Evolutionary conservation across 2,113 vertebrate species (phyloP).

Genomic region (Nycticebus coucang): DNA sequence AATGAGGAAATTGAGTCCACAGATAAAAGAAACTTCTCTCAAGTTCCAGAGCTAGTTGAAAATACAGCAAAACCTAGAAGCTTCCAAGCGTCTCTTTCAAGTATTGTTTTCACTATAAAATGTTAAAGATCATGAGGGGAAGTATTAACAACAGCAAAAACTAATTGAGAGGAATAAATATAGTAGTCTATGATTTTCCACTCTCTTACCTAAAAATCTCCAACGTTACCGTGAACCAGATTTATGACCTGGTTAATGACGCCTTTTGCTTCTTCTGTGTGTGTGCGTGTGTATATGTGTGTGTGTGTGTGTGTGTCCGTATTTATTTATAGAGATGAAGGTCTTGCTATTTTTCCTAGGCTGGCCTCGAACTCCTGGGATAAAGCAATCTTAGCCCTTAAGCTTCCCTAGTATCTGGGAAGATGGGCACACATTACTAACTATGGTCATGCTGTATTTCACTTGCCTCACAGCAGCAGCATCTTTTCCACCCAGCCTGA

Average conservation of each 20-base stretch:
- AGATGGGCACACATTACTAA: not conserved
- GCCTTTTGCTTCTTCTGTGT: not conserved
- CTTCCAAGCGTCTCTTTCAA: not conserved
- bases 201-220: not conserved
- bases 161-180: conserved; percentile 39
- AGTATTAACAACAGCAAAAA: conserved; percentile 1
- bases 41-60: not conserved
- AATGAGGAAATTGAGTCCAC: not conserved
- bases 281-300: no score
- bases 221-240: not conserved
- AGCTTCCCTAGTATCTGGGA: not conserved
- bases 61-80: not conserved
- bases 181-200: not conserved
- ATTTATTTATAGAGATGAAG: not conserved
- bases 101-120: conserved; percentile 30
- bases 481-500: not conserved
- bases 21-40: not conserved
- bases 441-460: not conserved
- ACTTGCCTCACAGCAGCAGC: not conserved
- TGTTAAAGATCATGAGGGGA: not conserved
- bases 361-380: not conserved
- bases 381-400: not conserved
- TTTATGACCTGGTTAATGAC: not conserved
- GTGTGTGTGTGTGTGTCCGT: no score
- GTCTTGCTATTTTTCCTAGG: not conserved